phyloP scores from a whole-genome alignment of 2,113 vertebrate genomes.

The Addax nasomaculatus region DNA sequence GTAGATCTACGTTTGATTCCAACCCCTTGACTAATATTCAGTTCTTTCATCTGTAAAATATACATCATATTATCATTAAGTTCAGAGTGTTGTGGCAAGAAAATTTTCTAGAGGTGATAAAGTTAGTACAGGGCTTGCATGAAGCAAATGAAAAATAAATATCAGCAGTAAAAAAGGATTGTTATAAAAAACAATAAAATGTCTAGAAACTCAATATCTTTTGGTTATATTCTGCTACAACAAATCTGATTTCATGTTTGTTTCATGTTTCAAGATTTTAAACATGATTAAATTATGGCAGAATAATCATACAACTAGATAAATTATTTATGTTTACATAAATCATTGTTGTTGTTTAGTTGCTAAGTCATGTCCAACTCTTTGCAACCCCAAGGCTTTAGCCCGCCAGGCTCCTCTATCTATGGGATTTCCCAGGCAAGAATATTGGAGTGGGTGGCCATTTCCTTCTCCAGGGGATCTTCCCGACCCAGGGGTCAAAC shows the following conservation, averaged over 20 bases:
- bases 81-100: not conserved
- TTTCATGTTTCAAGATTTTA: not conserved
- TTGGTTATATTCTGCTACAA: not conserved
- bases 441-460: not conserved
- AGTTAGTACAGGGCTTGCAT: not conserved
- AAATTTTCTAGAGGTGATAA: not conserved
- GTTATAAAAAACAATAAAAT: not conserved
- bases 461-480: not conserved
- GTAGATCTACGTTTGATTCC: not conserved
- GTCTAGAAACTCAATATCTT: not conserved
- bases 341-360: not conserved
- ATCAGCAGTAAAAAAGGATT: not conserved
- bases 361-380: not conserved
- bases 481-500: not conserved
- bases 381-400: not conserved
- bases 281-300: not conserved
- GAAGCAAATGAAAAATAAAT: not conserved
- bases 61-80: not conserved
- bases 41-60: not conserved
- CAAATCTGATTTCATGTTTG: not conserved
- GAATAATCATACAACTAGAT: not conserved
- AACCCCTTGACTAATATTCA: not conserved
- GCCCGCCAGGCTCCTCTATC: not conserved
- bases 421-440: not conserved
- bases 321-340: not conserved